phyloP scores from a whole-genome alignment of 2,797 vertebrate genomes.

The Acanthurus tractus region DNA sequence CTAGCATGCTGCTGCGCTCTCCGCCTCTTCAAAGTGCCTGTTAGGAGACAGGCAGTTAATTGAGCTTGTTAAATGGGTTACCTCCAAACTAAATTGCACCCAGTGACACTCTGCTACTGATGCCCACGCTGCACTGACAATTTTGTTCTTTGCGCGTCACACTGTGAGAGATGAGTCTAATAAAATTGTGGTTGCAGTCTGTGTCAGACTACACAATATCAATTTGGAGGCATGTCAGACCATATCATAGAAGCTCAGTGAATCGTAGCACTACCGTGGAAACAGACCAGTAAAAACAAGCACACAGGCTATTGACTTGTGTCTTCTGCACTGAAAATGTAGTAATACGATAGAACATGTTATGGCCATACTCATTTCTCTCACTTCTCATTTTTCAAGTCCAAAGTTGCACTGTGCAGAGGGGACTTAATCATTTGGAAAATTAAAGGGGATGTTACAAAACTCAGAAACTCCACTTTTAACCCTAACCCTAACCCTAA shows the following conservation, averaged over 20 bases:
- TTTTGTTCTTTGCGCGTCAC: slow-evolving; percentile 17
- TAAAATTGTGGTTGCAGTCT: neutral
- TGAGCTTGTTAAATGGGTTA: neutral
- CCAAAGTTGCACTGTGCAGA: too few species aligned
- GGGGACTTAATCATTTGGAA: too few species aligned
- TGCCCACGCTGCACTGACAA: slow-evolving; percentile 22
- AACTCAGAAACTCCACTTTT: too few species aligned
- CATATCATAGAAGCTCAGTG: slow-evolving; percentile 2
- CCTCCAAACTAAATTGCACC: neutral
- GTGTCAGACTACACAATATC: neutral
- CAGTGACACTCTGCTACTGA: neutral
- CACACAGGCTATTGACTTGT: neutral
- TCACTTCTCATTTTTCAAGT: too few species aligned
- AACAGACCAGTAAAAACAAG: neutral
- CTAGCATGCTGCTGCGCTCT: slow-evolving; percentile 92
- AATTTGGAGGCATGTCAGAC: slow-evolving; percentile 9
- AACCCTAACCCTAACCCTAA: too few species aligned
- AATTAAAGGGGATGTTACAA: neutral
- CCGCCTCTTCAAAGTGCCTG: slow-evolving; percentile 98
- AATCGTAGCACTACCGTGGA: neutral
- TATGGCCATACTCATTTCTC: neutral
- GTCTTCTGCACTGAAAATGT: neutral
- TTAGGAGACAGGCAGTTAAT: neutral
- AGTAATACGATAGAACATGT: neutral
- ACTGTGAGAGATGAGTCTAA: slow-evolving; percentile 24